phyloP scores from a whole-genome alignment of 2,888 invertebrate genomes.

The Nudaria mundana region DNA sequence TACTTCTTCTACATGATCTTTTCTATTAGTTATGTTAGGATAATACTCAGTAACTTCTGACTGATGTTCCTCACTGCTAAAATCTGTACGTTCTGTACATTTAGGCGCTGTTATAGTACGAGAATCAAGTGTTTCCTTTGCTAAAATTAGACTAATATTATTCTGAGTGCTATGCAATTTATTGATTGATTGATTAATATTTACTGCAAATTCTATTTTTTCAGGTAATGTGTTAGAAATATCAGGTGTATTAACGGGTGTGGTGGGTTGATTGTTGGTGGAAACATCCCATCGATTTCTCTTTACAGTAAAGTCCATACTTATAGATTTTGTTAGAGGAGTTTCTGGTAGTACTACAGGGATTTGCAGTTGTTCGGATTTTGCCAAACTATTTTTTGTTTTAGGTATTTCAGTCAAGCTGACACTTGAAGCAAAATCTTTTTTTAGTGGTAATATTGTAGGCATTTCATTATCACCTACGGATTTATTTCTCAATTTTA shows the following conservation, averaged over 20 bases:
- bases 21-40: background rate
- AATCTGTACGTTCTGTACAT: background rate
- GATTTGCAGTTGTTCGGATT: conserved; percentile 4
- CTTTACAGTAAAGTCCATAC: background rate
- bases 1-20: background rate
- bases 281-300: too few relatives aligned
- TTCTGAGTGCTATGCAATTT: background rate
- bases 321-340: conserved; percentile 3
- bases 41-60: background rate
- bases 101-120: too few relatives aligned
- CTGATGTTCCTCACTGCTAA: background rate
- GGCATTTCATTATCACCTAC: background rate
- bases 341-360: conserved; percentile 10
- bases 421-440: background rate
- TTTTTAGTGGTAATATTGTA: conserved; percentile 1
- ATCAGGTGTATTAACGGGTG: background rate
- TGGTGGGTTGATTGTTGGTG: background rate
- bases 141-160: background rate
- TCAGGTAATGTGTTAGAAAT: background rate
- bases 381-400: background rate
- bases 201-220: background rate
- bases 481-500: background rate
- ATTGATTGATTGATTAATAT: background rate
- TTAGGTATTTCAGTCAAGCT: background rate
- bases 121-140: background rate